These are phyloP conservation scores for Blera fallax DNA, from an alignment of 2,888 invertebrate species.

Conservation along the genomic window DNA sequence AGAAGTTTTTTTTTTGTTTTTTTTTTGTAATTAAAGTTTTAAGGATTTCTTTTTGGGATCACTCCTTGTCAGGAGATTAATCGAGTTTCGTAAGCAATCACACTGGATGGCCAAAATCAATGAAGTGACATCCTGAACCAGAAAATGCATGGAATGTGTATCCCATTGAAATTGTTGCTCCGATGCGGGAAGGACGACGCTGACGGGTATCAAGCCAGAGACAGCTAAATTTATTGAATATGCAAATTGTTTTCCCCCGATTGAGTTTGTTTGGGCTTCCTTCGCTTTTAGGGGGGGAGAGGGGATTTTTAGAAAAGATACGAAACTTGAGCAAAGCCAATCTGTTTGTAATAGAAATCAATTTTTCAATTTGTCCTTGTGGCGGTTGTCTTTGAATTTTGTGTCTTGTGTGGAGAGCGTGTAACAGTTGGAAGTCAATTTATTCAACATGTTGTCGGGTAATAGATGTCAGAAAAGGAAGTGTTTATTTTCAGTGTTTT, in stretches of 20 bases:
- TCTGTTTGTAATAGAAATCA: conserved; percentile 57
- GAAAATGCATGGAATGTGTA: conserved; percentile 1
- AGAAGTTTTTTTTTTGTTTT: neutral
- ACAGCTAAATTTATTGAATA: conserved; percentile 55
- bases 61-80: conserved; percentile 35
- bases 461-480: conserved; percentile 13
- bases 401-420: neutral
- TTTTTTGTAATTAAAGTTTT: conserved; percentile 29
- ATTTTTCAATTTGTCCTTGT: conserved; percentile 60
- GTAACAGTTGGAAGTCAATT: conserved; percentile 36
- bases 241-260: conserved; percentile 56
- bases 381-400: neutral
- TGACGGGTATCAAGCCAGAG: neutral
- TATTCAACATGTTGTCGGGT: conserved; percentile 41
- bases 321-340: conserved; percentile 35
- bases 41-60: conserved; percentile 8
- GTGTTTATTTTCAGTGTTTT: conserved; percentile 29
- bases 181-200: neutral
- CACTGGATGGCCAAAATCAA: neutral
- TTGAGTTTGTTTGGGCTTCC: conserved; percentile 36
- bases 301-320: neutral
- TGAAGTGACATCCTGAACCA: neutral
- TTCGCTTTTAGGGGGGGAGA: neutral
- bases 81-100: conserved; percentile 19
- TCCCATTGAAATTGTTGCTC: neutral